Base-by-base conservation (phyloP, 1,140 invertebrate genomes). In the Phenacoccus solenopsis region DNA sequence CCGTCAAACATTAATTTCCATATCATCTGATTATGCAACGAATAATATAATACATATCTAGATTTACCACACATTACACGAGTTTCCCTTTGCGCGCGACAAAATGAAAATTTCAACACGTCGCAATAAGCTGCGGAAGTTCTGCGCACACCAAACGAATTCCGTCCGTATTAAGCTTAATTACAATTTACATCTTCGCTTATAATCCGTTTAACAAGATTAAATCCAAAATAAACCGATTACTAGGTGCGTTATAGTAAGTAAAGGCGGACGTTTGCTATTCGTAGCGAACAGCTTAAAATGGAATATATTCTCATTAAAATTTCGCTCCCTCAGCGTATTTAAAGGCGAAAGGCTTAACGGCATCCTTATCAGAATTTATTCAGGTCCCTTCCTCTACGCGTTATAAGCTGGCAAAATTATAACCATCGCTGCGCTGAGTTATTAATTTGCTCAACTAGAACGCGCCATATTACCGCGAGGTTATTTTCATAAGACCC, bases 261-360 rank as follows among this genome's bases (percentile, higher is more conserved):
- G 20, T 49, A 49, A n/a, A 49, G 38, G 38, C 38, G 38, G 20
- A 49, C 20, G 38, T n/a, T 49, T n/a, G 38, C 20, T 49, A 49
- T 49, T 49, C 38, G 38, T 49, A 3, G 38, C 5, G 16, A 49
- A n/a, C 2, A 49, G 38, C 38, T 49, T 10, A 49, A 49, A 49
- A 49, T n/a, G 38, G 38, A 49, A 49, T 49, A 49, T n/a, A 49
- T 49, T 49, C 38, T 49, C 38, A n/a, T 49, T 49, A 49, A 49
- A 49, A 49, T 49, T 49, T 49, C 38, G 38, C 38, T 49, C 38
- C 38, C 38, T 49, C 38, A 49, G 38, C 38, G 38, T 49, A 49
- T 49, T 49, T 49, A 49, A 49, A 49, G 38, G 38, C 38, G 38
- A 9, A 49, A 49, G 38, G 38, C 38, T 49, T 49, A 49, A 49